Conservation (phyloP, 2,113 vertebrate genomes). For the Telmatochromis brichardi region DNA sequence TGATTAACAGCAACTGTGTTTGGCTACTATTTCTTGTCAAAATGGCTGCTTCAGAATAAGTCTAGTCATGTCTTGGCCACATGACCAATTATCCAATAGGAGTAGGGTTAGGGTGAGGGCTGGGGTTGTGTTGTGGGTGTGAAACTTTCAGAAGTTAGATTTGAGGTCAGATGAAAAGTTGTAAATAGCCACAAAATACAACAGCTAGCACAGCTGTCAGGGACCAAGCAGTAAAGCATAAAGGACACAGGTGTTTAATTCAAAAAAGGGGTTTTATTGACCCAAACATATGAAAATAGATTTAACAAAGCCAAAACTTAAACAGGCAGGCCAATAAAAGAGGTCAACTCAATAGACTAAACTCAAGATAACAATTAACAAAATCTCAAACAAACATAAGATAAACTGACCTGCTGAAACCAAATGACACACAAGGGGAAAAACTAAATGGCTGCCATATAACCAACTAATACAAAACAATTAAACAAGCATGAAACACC, state of each 20-base stretch:
- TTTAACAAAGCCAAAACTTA: background rate
- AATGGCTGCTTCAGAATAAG: background rate
- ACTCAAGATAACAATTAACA: background rate
- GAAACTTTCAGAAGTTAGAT: background rate
- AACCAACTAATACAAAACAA: background rate
- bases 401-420: background rate
- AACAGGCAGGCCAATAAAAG: background rate
- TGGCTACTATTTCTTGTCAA: background rate
- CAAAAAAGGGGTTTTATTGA: background rate
- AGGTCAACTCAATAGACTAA: background rate
- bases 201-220: background rate
- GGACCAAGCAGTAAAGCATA: background rate
- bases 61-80: background rate
- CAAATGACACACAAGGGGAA: fast-evolving
- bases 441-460: background rate
- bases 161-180: background rate
- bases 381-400: background rate
- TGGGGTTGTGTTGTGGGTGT: background rate
- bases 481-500: background rate
- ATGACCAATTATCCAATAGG: background rate
- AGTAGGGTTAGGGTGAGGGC: background rate
- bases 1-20: background rate
- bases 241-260: background rate
- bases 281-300: background rate
- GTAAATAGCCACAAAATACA: background rate